Percentiles rank a stretch among this genome's conserved stretches.
phyloP scores from a whole-genome alignment of 92 coral and sea anemone genomes.

The Metridium senile region DNA sequence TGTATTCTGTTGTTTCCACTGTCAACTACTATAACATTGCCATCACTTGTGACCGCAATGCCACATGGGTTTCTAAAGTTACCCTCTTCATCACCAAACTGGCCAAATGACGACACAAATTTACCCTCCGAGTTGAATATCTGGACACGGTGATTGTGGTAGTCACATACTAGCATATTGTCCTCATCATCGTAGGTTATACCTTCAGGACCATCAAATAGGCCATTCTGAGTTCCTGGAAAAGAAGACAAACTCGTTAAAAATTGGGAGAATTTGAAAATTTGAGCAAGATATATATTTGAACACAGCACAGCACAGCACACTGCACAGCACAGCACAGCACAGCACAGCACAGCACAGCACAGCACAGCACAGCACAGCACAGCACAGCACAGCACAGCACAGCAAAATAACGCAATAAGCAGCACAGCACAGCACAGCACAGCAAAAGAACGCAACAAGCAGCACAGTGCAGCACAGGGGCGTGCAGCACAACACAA shows the following conservation, averaged over 20 bases:
- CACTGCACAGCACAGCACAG: too few species aligned
- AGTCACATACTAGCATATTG: slow-evolving; percentile 90
- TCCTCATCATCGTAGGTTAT: slow-evolving; percentile 92
- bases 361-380: too few species aligned
- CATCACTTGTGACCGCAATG: slow-evolving; percentile 88
- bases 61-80: slow-evolving; percentile 95
- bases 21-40: slow-evolving; percentile 84
- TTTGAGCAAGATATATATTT: too few species aligned
- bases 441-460: too few species aligned
- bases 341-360: too few species aligned
- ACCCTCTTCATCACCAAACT: slow-evolving; percentile 89
- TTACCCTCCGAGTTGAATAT: slow-evolving; percentile 74
- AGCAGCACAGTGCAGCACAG: too few species aligned
- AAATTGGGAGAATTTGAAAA: not conserved
- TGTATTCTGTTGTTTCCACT: slow-evolving; percentile 92
- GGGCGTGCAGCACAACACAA: too few species aligned
- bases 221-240: slow-evolving; percentile 83
- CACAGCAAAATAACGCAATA: too few species aligned
- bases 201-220: slow-evolving; percentile 98
- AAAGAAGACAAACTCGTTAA: not conserved
- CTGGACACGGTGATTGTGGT: slow-evolving; percentile 95
- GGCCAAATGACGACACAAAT: slow-evolving; percentile 79
- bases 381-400: too few species aligned
- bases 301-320: too few species aligned
- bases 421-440: too few species aligned